Base-by-base conservation (phyloP, 2,797 vertebrate genomes). In the Nyctibius grandis region DNA sequence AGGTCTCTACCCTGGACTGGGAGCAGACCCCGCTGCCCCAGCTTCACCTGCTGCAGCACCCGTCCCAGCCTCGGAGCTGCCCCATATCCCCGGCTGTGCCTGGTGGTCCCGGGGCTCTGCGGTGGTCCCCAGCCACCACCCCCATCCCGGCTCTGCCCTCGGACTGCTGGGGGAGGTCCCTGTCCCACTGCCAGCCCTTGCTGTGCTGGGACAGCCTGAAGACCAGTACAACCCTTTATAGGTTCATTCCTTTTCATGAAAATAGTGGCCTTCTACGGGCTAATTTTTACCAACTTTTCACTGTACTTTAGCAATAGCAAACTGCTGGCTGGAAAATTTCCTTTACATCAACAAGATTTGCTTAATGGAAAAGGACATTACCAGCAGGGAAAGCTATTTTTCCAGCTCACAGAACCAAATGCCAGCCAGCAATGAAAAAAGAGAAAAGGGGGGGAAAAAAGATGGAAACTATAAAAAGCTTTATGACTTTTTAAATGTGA, bases 51-150 rank as follows among this genome's bases (percentile, higher is more conserved):
- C 42, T 12, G 60, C 12, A 34, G 23, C 5, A 9, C 7, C 53
- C 5, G 36, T 36, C 26, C 45, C 4, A 2, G 60, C 4, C 48
- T 4, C 2, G 2, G 44, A 54, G 14, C 56, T 85, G 33, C n/a
- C 29, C 20, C 9, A 2, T 2, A 18, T 12, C 25, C n/a, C 7
- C 2, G 7, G 38, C 29, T 4, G 3, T 7, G 26, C 5, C 38
- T 31, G 40, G 12, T 3, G 13, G 29, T 36, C 23, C 28, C 40
- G 0, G 1, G 1, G n/a, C 5, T 56, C 73, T 33, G 28, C 1
- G 0, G 18, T 26, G 18, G 11, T 54, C 50, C 17, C 45, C 0
- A 10, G 26, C 25, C 77, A 56, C 10, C 0, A 0, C 44, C 56
- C 59, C 36, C 51, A 21, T 9, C 17, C 20, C 6, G 2, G 60